Conservation (phyloP, 2,888 invertebrate genomes). For the Hyalella azteca region DNA sequence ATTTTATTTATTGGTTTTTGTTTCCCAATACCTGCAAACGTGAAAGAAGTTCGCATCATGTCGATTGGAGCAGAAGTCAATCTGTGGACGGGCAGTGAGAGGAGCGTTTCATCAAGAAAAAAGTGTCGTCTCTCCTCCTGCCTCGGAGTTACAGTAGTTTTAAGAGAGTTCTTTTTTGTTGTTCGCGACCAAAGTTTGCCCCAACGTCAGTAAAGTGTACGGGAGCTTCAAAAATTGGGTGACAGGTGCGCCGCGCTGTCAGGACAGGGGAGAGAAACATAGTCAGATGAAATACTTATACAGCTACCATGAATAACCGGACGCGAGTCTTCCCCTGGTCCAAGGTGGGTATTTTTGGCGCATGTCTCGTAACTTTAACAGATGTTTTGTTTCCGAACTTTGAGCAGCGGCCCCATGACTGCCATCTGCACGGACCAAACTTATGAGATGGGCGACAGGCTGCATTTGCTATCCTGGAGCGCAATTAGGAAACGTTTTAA, state of each 20-base stretch:
- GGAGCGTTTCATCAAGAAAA: neutral
- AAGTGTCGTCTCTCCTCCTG: neutral
- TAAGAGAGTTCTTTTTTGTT: conserved; percentile 13
- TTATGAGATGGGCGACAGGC: no score
- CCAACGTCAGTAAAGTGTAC: neutral
- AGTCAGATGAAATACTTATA: neutral
- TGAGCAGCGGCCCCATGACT: no score
- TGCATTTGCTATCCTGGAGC: no score
- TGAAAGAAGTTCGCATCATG: neutral
- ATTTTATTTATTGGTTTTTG: no score
- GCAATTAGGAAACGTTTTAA: no score
- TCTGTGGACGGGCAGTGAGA: neutral
- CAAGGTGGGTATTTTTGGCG: no score
- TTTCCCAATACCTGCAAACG: no score
- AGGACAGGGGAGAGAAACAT: no score
- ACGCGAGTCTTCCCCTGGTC: neutral
- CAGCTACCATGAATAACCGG: neutral
- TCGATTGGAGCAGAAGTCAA: neutral
- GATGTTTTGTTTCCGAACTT: no score
- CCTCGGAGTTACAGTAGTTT: conserved; percentile 15
- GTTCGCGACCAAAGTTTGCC: neutral
- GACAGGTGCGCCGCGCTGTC: neutral
- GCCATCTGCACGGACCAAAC: no score
- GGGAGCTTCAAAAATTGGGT: neutral
- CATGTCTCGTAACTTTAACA: no score